Evolutionary conservation across 2,888 invertebrate species (phyloP), one percentile per base, ranked within the genome.

Genomic region (Xestia ashworthii): DNA sequence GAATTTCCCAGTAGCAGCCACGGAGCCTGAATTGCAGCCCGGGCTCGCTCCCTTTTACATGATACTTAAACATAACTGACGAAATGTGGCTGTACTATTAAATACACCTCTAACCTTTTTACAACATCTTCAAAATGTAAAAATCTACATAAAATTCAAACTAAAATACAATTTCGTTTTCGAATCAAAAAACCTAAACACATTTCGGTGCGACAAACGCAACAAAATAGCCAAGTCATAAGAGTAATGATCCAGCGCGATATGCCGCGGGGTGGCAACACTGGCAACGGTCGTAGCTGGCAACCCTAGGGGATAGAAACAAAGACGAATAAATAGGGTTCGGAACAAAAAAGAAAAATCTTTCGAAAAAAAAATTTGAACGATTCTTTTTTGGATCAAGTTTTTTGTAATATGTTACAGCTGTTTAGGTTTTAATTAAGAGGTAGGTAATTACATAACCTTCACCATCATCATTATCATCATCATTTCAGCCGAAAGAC

Each of bases 191-290:
- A 83, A 69, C 25, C n/a, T 46, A 8, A 53, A 38, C 60, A 5
- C 77, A 79, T 73, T 81, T 80, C 80, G 82, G 80, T 73, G 82
- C 82, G 88, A 80, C 86, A 84, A 81, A 85, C 83, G 62, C 14
- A 32, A 22, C 72, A 5, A 89, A 90, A 89, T 48, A 78, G 93
- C 93, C 89, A 91, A 90, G 73, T 93, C 93, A 93, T 81, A 84
- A 82, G 92, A 93, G 88, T 91, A 93, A 93, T 93, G 92, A 87
- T 89, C 48, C 68, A 72, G 25, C 1, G 74, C 79, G 66, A 44
- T 60, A 46, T 62, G 58, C 50, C 77, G 77, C 83, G 71, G 86
- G 87, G 88, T 76, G 64, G 67, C 22, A 74, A 74, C 74, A 74
- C 72, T 38, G 80, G 22, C 58, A 25, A 19, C 66, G 65, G 14